Evolutionary conservation across 2,797 vertebrate genomes (phyloP), one percentile per base, ranked within the genome.

Genomic region (Taenioides sp.): DNA sequence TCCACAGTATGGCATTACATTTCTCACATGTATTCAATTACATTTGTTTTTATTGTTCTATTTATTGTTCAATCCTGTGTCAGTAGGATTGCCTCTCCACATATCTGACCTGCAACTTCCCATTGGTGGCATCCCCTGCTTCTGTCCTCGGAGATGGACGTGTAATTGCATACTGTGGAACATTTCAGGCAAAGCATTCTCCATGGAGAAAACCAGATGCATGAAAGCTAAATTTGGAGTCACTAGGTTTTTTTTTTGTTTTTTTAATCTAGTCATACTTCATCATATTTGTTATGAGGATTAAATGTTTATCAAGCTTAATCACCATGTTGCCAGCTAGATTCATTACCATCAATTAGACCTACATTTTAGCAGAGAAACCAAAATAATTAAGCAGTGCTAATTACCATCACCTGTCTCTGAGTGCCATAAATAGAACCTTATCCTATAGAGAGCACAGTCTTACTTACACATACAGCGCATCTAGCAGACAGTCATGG

Each of bases 401-500:
- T 65, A 65, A 65, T 65, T 65, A 65, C 43, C 0, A 16, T 18
- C 23, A 65, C 64, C 64, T 65, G 43, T 28, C 40, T 17, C 40
- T 25, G 11, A 43, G 16, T 54, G 28, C 52, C 52, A 55, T 20
- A 67, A 57, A 67, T 57, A 67, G 27, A 57, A 11, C 28, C 49
- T 31, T n/a, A 23, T 55, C 25, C 65, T 11, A 54, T 57, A 34
- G 66, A 52, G 31, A 67, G 52, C 50, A n/a, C 18, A 22, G 28
- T 55, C 22, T 67, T 67, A 67, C 52, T 67, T 67, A 37, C 65
- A 55, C 22, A 11, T 37, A 37, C 6, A 22, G 20, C 4, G 12
- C 9, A 66, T 27, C 69, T 47, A 0, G 17, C 20, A 81, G 77
- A 79, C 47, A 68, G 67, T 70, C 6, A 67, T 27, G 60, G 74